phyloP scores from a whole-genome alignment of 2,888 invertebrate species.

The Andrena hattorfiana region DNA sequence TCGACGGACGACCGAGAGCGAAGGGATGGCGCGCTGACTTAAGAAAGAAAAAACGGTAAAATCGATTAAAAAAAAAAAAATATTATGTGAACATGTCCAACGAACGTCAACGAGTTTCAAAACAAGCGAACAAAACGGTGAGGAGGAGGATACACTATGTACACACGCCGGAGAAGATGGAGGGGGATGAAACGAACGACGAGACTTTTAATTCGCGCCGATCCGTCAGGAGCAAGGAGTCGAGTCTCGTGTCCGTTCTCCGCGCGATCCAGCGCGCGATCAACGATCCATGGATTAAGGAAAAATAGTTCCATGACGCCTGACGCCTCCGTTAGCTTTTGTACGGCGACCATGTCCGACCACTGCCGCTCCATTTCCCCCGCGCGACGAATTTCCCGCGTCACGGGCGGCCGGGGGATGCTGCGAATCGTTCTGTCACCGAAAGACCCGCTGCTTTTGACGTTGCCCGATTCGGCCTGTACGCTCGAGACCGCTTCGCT shows the following conservation, averaged over 20 bases:
- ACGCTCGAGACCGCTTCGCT: conserved; percentile 27
- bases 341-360: conserved; percentile 53
- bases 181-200: neutral
- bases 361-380: conserved; percentile 61
- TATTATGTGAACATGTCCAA: conserved; percentile 67
- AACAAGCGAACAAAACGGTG: neutral
- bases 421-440: conserved; percentile 60
- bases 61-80: conserved; percentile 10
- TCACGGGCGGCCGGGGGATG: conserved; percentile 54
- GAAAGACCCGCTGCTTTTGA: conserved; percentile 58
- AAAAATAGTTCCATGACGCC: conserved; percentile 73
- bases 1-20: neutral
- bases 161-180: neutral
- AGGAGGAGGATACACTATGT: conserved; percentile 1
- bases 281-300: conserved; percentile 66
- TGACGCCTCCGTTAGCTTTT: conserved; percentile 65
- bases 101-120: conserved; percentile 73
- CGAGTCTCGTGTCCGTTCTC: conserved; percentile 46
- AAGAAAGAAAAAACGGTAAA: conserved; percentile 3
- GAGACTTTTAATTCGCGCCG: conserved; percentile 44
- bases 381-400: conserved; percentile 56
- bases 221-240: conserved; percentile 11
- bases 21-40: neutral
- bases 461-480: conserved; percentile 40
- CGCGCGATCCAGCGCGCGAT: conserved; percentile 49